Base-by-base conservation (phyloP, 2,797 vertebrate genomes). In the Melanotaenia parkinsoni region DNA sequence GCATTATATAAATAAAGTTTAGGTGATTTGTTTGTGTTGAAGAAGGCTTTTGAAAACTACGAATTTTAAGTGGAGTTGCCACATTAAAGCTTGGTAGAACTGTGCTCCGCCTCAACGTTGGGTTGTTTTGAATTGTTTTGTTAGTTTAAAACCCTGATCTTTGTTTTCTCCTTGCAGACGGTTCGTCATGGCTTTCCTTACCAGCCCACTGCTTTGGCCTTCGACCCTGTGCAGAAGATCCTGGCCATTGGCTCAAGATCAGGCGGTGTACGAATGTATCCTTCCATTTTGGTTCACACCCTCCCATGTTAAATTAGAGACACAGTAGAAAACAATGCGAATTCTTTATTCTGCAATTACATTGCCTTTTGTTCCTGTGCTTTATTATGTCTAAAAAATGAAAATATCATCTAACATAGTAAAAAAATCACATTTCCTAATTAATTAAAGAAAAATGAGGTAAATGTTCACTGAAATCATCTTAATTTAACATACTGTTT, bases 141-240 rank as follows among this genome's bases (percentile, higher is more conserved):
- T 58, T 43, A 1, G 9, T 22, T 18, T 33, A 20, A 67, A 70
- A 64, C 51, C 3, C 67, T 74, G 11, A 59, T 76, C 0, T 80
- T 9, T 69, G 28, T 66, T 74, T 59, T 71, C 68, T 50, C 47
- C n/a, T 69, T 85, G 43, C 95, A 99, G 98, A 99, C 97, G 38
- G 97, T 98, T 80, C 97, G 98, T 56, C 98, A 99, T 87, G 98
- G 98, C 54, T 99, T 99, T 86, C 97, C 98, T 32, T 97, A 97
- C 88, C 95, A 99, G 76, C 97, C 98, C 62, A 98, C 97, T 70
- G 93, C 97, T 79, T 94, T 99, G 93, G 96, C 97, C 70, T 99
- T 97, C 85, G 98, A 99, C 91, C 97, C 98, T 0, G 97, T 99
- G 86, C 98, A 99, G 95, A 99, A 97, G 95, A 95, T 99, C 66